A percentile compares a stretch with the other conserved stretches of the same genome.
Conservation (phyloP, 2,113 vertebrate genomes). For the Eudyptes chrysolophus region DNA sequence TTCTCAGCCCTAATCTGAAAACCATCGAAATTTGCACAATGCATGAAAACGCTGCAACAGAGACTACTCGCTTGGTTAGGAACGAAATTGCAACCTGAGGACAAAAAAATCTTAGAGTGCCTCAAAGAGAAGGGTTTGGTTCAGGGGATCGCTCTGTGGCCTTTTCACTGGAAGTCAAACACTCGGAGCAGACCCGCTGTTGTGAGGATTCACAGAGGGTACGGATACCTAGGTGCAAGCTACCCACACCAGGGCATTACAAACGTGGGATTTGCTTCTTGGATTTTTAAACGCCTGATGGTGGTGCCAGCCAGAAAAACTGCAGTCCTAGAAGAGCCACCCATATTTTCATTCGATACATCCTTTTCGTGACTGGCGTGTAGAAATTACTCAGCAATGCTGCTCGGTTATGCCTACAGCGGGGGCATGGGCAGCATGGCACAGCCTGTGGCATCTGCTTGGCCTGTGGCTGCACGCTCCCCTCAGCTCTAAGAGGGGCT, state of each 20-base stretch:
- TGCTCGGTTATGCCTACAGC: accelerated
- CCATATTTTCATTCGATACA: neutral
- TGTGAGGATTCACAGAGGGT: neutral
- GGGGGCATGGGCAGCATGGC: neutral
- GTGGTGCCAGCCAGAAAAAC: neutral
- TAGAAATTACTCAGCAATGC: neutral
- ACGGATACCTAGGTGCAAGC: neutral
- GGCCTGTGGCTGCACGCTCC: neutral
- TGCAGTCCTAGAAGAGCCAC: neutral
- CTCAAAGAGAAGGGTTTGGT: neutral
- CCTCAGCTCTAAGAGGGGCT: neutral
- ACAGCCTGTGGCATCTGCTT: neutral
- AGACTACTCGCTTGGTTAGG: neutral
- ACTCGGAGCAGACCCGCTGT: neutral
- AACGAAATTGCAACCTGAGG: neutral
- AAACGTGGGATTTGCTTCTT: neutral
- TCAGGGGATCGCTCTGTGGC: neutral
- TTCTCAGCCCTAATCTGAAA: neutral
- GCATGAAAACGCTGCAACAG: neutral
- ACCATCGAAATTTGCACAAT: neutral
- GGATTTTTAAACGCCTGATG: neutral
- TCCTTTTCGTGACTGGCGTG: neutral
- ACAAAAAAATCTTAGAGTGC: neutral
- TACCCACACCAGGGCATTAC: neutral
- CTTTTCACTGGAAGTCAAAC: neutral